Evolutionary conservation across 53 echinoderm and acorn worm genomes (phyloP), one percentile per base, ranked within the genome.

Genomic region (Echinarachnius parma): DNA sequence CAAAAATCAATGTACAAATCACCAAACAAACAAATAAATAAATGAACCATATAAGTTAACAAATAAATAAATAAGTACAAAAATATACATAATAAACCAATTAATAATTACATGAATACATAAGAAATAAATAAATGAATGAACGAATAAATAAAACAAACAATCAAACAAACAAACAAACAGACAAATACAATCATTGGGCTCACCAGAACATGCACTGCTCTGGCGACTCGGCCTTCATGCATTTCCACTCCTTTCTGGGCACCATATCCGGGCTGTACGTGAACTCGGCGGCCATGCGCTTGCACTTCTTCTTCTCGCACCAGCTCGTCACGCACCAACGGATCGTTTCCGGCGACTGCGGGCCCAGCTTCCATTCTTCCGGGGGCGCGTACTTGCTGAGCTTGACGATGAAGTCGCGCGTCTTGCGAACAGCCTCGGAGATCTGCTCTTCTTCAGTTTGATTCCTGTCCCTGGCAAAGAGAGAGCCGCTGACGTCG

Each of bases 161-260:
- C n/a, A n/a, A n/a, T n/a, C n/a, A n/a, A n/a, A n/a, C n/a, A n/a
- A n/a, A n/a, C n/a, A n/a, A n/a, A n/a, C n/a, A n/a, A n/a, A n/a
- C n/a, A n/a, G n/a, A n/a, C n/a, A n/a, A n/a, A n/a, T n/a, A n/a
- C n/a, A n/a, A n/a, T n/a, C n/a, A n/a, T n/a, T 3, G 46, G 16
- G 62, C 94, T 87, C 71, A 94, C 94, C 89, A 94, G 56, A 83
- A 78, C 81, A 90, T 66, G 52, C 94, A 94, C 50, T 94, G 94
- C 44, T 94, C 78, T 5, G 61, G 76, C 16, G 66, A 49, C 4
- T 80, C 77, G 19, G 90, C 94, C 55, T 74, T 35, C 11, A 62
- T 44, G 48, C 94, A 94, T 20, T 33, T 59, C 78, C 80, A 80
- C 34, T 86, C 84, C 64, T 81, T 80, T 29, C 84, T 77, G 62